Percentiles rank a stretch among this genome's conserved stretches.
Conservation (phyloP, 2,113 vertebrate genomes). For the Cervus canadensis region DNA sequence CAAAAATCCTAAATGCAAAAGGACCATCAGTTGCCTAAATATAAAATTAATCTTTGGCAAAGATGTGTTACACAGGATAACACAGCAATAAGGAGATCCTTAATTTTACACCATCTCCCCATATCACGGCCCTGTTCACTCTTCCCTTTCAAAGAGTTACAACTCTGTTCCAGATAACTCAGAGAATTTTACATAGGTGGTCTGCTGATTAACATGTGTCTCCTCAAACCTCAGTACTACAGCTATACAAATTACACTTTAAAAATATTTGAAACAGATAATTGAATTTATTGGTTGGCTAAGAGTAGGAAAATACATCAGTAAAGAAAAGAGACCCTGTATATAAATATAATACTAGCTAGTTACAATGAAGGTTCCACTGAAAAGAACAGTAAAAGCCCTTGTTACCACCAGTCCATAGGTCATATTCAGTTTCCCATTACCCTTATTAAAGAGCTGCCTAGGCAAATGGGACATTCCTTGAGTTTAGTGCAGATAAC, state of each 20-base stretch:
- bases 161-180: slow-evolving; percentile 12
- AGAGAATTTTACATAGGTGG: background rate
- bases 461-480: slow-evolving; percentile 91
- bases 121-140: background rate
- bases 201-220: slow-evolving; percentile 18
- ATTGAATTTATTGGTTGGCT: slow-evolving; percentile 98
- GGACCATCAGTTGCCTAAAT: background rate
- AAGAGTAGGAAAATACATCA: slow-evolving; percentile 99
- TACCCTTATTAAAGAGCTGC: slow-evolving; percentile 96
- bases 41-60: slow-evolving; percentile 57
- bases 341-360: slow-evolving; percentile 94
- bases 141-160: background rate
- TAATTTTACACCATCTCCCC: background rate
- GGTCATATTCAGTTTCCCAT: slow-evolving; percentile 90
- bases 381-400: slow-evolving; percentile 93
- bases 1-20: slow-evolving; percentile 31
- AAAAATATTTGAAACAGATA: slow-evolving; percentile 93
- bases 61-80: slow-evolving; percentile 38
- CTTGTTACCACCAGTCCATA: slow-evolving; percentile 96
- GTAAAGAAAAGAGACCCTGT: slow-evolving; percentile 98
- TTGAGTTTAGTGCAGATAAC: slow-evolving; percentile 97
- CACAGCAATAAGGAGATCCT: slow-evolving; percentile 5
- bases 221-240: slow-evolving; percentile 42
- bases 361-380: slow-evolving; percentile 92
- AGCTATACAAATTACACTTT: slow-evolving; percentile 86